Conservation (phyloP, 2,113 vertebrate genomes). For the Calidris pygmaea region DNA sequence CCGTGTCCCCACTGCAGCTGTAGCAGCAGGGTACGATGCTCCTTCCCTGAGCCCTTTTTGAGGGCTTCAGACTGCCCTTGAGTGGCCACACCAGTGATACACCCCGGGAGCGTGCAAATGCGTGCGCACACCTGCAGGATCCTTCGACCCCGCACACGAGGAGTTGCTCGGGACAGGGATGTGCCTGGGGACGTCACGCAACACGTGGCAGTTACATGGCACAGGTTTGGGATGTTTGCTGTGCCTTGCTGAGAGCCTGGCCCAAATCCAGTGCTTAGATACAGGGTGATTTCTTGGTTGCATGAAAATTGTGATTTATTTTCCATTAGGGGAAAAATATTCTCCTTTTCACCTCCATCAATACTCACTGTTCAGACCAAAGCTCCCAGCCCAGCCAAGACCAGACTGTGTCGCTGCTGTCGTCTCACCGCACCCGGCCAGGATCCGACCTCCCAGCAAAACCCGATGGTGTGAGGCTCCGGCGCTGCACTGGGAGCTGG, state of each 20-base stretch:
- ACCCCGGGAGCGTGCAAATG: accelerated
- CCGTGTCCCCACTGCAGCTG: accelerated
- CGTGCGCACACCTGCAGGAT: accelerated
- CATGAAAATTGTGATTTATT: background rate
- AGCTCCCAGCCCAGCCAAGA: background rate
- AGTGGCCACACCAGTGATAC: accelerated
- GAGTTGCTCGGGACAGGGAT: background rate
- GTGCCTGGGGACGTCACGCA: accelerated
- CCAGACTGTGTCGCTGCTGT: background rate
- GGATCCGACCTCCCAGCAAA: background rate
- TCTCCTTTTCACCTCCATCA: background rate
- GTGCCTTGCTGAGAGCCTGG: background rate
- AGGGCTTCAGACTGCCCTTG: background rate
- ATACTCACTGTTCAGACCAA: accelerated
- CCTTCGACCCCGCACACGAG: accelerated
- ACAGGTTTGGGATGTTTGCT: accelerated
- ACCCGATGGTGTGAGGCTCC: accelerated
- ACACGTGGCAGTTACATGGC: accelerated
- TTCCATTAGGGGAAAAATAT: background rate
- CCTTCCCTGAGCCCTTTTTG: background rate
- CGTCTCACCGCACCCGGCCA: background rate
- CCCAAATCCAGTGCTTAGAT: background rate
- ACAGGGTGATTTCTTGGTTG: background rate
- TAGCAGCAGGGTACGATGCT: accelerated
- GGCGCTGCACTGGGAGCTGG: background rate